A percentile compares a stretch with the other conserved stretches of the same genome.
Conservation (phyloP, 2,888 invertebrate species). For the Caenorhabditis drosophilae region DNA sequence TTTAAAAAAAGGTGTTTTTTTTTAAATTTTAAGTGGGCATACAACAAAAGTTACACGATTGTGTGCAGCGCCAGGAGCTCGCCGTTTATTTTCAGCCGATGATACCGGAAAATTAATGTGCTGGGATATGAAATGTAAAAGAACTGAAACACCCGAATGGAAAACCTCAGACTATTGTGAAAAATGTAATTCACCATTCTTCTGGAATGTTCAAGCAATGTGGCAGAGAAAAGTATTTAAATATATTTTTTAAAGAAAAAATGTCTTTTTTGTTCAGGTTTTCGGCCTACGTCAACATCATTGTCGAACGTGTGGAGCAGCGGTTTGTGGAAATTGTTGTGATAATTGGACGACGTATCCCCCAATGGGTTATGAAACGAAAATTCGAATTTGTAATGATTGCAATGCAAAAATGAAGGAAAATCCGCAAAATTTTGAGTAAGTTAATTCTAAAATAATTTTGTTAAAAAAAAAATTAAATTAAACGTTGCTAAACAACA, state of each 20-base stretch:
- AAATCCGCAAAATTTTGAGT: constrained; percentile 65
- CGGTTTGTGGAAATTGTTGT: constrained; percentile 91
- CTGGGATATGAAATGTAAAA: constrained; percentile 88
- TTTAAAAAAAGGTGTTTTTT: neutral
- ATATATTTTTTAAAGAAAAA: neutral
- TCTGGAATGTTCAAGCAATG: constrained; percentile 98
- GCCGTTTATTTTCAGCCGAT: constrained; percentile 84
- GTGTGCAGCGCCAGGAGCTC: constrained; percentile 82
- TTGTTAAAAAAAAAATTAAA: neutral
- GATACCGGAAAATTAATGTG: constrained; percentile 89
- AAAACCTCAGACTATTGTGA: constrained; percentile 91
- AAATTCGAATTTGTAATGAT: constrained; percentile 90
- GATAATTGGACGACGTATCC: constrained; percentile 87
- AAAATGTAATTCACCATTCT: constrained; percentile 91
- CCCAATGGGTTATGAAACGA: constrained; percentile 95
- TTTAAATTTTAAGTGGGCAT: constrained; percentile 59
- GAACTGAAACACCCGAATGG: constrained; percentile 89
- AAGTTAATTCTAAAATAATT: constrained; percentile 11
- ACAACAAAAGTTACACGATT: constrained; percentile 85
- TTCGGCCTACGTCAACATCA: constrained; percentile 72
- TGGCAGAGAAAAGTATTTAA: constrained; percentile 81
- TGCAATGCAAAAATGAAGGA: constrained; percentile 75
- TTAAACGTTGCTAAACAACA: neutral
- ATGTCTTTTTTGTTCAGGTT: constrained; percentile 38
- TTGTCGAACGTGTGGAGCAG: constrained; percentile 83